Conservation (phyloP, 2,888 invertebrate species). For the Neocrepidodera transversa region DNA sequence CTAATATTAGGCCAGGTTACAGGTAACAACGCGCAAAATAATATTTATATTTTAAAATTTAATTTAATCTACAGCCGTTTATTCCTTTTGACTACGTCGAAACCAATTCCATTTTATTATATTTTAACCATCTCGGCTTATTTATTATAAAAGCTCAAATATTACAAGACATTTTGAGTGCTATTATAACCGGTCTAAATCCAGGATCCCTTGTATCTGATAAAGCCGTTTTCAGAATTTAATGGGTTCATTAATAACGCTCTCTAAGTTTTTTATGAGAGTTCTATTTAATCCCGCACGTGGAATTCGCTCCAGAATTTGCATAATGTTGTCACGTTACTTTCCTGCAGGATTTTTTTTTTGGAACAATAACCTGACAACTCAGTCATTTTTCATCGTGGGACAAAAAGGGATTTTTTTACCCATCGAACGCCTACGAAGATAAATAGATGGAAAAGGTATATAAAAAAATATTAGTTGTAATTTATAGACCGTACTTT, state of each 20-base stretch:
- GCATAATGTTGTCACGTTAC: conserved; percentile 48
- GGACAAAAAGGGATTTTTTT: conserved; percentile 11
- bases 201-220: conserved; percentile 49
- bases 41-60: too few relatives aligned
- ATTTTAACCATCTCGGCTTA: too few relatives aligned
- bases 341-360: conserved; percentile 34
- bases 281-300: conserved; percentile 49
- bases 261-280: conserved; percentile 43
- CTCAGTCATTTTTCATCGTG: conserved; percentile 20
- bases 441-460: too few relatives aligned
- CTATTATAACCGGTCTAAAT: neutral
- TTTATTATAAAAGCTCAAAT: too few relatives aligned
- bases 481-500: too few relatives aligned
- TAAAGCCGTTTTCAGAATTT: conserved; percentile 54
- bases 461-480: too few relatives aligned
- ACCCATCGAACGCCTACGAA: too few relatives aligned
- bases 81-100: too few relatives aligned
- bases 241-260: conserved; percentile 56
- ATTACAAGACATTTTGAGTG: too few relatives aligned
- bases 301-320: conserved; percentile 46
- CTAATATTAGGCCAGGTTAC: conserved; percentile 44
- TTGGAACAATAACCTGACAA: conserved; percentile 30
- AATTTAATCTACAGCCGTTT: too few relatives aligned
- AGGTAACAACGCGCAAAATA: too few relatives aligned
- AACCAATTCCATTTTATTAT: too few relatives aligned